Evolutionary conservation across 2,888 invertebrate species (phyloP).

Genomic region (Macaria notata): DNA sequence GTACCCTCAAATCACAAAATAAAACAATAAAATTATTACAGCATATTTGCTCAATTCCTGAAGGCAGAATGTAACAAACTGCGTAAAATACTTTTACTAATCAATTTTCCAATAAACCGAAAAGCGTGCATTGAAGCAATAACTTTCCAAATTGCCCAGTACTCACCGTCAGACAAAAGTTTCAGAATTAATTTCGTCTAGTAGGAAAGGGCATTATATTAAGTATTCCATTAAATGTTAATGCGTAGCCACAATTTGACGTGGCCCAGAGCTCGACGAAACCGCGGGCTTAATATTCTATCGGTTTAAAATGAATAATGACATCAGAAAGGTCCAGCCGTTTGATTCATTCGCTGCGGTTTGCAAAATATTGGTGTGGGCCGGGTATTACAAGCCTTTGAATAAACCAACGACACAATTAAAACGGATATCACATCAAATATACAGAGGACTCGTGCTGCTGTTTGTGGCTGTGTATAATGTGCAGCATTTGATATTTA

Average conservation of each 20-base stretch:
- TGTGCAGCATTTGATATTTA: conserved; percentile 40
- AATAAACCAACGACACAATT: conserved; percentile 34
- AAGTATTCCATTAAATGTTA: no score
- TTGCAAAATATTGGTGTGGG: conserved; percentile 38
- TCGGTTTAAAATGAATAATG: conserved; percentile 27
- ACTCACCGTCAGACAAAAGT: no score
- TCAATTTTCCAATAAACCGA: no score
- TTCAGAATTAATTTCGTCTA: no score
- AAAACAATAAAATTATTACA: no score
- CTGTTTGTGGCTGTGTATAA: conserved; percentile 30
- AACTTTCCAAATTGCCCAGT: no score
- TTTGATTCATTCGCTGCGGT: conserved; percentile 43
- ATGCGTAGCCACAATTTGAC: conserved; percentile 7
- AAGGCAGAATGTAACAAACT: no score
- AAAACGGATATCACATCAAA: conserved; percentile 31
- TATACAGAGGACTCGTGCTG: conserved; percentile 37
- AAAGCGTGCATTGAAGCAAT: no score
- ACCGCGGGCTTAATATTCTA: conserved; percentile 25
- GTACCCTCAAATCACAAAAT: no score
- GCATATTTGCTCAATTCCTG: background rate
- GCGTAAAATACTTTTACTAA: no score
- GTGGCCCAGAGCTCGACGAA: conserved; percentile 4
- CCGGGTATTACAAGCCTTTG: conserved; percentile 43
- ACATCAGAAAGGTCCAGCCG: conserved; percentile 35
- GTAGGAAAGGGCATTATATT: no score